A percentile compares a stretch with the other conserved stretches of the same genome.
Conservation (phyloP, 2,888 invertebrate genomes). For the Heliconius ismenius region DNA sequence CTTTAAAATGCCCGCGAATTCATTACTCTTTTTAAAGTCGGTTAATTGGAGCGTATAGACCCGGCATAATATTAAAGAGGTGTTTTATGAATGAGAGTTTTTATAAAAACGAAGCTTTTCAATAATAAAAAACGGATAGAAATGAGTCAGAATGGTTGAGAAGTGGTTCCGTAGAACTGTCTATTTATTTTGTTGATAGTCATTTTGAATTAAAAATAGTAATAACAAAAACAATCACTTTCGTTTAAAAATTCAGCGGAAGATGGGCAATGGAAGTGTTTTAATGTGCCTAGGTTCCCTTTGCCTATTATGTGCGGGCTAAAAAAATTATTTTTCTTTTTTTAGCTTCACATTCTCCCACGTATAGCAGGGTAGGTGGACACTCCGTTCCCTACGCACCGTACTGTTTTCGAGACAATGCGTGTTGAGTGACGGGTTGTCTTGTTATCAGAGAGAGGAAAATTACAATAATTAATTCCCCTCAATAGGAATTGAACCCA, state of each 20-base stretch:
- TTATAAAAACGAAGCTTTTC: slow-evolving; percentile 32
- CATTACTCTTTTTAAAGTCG: slow-evolving; percentile 17
- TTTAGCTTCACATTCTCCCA: no score
- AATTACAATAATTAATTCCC: no score
- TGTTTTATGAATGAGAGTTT: slow-evolving; percentile 26
- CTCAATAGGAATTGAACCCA: no score
- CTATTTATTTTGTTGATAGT: neutral
- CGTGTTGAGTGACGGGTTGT: no score
- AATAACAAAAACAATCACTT: no score
- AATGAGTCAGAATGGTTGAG: slow-evolving; percentile 1
- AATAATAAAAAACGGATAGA: slow-evolving; percentile 25
- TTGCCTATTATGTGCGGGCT: neutral
- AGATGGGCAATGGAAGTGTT: neutral
- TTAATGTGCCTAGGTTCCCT: neutral
- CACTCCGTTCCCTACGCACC: no score
- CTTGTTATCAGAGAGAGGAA: no score
- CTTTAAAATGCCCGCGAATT: slow-evolving; percentile 3
- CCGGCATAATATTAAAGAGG: slow-evolving; percentile 21
- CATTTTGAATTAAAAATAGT: neutral
- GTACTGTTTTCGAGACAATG: no score
- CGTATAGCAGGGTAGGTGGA: no score
- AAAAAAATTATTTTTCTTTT: no score
- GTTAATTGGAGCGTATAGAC: slow-evolving; percentile 27
- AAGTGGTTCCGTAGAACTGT: neutral
- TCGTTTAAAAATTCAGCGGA: neutral